Percentiles rank a stretch among this genome's conserved stretches.
Conservation (phyloP, 2,797 vertebrate species). For the Holocentrus rufus region DNA sequence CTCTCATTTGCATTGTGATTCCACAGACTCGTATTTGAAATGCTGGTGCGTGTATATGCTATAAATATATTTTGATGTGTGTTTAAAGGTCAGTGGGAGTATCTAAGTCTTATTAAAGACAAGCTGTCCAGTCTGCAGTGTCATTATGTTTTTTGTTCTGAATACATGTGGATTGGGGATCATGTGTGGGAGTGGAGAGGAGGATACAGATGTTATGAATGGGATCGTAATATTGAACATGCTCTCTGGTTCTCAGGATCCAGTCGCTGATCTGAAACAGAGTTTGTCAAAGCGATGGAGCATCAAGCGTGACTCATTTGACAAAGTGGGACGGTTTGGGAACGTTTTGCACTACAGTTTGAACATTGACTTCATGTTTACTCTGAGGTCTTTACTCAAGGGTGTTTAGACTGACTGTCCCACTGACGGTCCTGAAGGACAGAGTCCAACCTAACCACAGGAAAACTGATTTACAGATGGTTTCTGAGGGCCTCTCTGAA, state of each 20-base stretch:
- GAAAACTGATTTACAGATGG: conserved; percentile 44
- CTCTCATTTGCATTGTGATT: conserved; percentile 55
- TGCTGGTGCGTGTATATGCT: conserved; percentile 69
- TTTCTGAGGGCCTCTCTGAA: conserved; percentile 22
- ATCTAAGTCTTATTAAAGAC: conserved; percentile 78
- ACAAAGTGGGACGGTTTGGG: conserved; percentile 6
- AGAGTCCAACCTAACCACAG: conserved; percentile 15
- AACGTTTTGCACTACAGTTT: conserved; percentile 18
- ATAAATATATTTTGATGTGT: conserved; percentile 76
- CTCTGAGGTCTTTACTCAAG: background rate
- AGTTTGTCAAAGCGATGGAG: background rate
- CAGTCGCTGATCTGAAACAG: conserved; percentile 33
- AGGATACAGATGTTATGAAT: conserved; percentile 22
- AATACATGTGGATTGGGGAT: background rate
- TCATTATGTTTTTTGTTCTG: conserved; percentile 31
- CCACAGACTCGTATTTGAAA: conserved; percentile 61
- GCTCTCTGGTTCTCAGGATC: background rate
- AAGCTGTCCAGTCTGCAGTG: conserved; percentile 60
- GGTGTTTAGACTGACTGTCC: conserved; percentile 8
- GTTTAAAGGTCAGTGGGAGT: conserved; percentile 65
- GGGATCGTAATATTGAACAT: background rate
- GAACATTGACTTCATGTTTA: conserved; percentile 27
- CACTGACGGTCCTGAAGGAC: conserved; percentile 1
- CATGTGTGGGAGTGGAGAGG: background rate
- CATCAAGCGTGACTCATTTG: conserved; percentile 36